Percentiles rank a stretch among this genome's conserved stretches.
Conservation (phyloP, 23 tunicate genomes). For the Ascidia mentula region DNA sequence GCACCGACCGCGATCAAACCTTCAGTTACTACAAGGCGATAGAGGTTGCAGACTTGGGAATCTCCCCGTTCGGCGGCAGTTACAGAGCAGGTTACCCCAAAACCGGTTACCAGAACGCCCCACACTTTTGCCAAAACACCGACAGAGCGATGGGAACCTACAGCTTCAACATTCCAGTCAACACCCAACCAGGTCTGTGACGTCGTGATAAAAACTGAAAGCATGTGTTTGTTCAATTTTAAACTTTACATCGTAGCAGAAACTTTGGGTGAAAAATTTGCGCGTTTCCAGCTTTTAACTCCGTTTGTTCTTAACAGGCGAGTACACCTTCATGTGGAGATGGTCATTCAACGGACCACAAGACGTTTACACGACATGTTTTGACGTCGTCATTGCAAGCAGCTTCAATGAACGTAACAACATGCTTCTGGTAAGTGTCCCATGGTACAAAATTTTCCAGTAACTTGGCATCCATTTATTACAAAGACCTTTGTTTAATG, state of each 20-base stretch:
- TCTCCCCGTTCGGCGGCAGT: conserved; percentile 29
- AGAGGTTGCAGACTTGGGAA: conserved; percentile 58
- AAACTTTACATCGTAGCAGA: not conserved
- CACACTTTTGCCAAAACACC: conserved; percentile 82
- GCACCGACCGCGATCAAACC: conserved; percentile 34
- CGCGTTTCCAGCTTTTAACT: not conserved
- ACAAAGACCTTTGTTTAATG: no score
- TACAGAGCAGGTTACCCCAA: conserved; percentile 57
- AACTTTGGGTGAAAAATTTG: not conserved
- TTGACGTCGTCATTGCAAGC: conserved; percentile 72
- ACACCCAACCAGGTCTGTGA: conserved; percentile 46
- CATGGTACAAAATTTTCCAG: no score
- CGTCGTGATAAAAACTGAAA: not conserved
- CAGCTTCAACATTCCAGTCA: conserved; percentile 80
- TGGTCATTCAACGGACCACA: conserved; percentile 81
- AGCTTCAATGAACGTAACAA: conserved; percentile 34
- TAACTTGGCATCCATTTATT: no score
- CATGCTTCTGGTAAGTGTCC: conserved; percentile 46
- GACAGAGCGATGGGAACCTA: conserved; percentile 91
- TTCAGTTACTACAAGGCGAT: conserved; percentile 37
- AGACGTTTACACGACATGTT: conserved; percentile 77
- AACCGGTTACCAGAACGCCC: conserved; percentile 88
- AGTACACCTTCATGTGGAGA: conserved; percentile 84
- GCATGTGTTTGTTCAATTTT: not conserved
- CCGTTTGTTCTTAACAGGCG: conserved; percentile 27